Evolutionary conservation across 2,113 vertebrate genomes (phyloP), one percentile per base, ranked within the genome.

Genomic region (Toxostoma redivivum): DNA sequence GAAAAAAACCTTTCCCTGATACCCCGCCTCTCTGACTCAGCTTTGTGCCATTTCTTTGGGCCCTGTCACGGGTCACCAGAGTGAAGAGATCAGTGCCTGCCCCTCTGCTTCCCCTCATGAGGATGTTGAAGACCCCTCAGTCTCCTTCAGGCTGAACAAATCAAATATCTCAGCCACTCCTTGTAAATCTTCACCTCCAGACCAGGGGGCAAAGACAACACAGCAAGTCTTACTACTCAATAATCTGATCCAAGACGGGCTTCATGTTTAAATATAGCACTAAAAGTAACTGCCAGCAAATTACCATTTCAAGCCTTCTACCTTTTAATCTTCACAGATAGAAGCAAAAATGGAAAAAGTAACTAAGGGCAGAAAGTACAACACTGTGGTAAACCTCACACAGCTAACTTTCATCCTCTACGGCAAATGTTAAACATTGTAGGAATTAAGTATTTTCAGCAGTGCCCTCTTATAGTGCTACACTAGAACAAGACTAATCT

Each of bases 381-480:
- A 48, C 5, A 15, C 0, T 21, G 14, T 33, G 7, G 56, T 51
- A 84, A 93, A 77, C 19, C 51, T 79, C 35, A 71, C 12, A 78
- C 33, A 60, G 17, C 31, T 61, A 61, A 31, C 5, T 37, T 67
- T 30, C 47, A 28, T 22, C 7, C n/a, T 35, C 53, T 28, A 10
- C 2, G 2, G 22, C 25, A 81, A 71, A 23, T 0, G 0, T 15
- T 38, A 81, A 65, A 53, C 38, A 31, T 1, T 4, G 21, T 2
- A 84, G 45, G 31, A 57, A 53, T 61, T 45, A 73, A 69, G 2
- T 7, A 45, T 28, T 69, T 80, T 42, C 69, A 77, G 33, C 40
- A 66, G 15, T 14, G 16, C 7, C 10, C 20, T 70, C 51, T 27
- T 7, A 0, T n/a, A 81, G 35, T 16, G 10, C 50, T 50, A 53